Base-by-base conservation (phyloP, 2,888 invertebrate genomes). In the Euspilapteryx auroguttella region DNA sequence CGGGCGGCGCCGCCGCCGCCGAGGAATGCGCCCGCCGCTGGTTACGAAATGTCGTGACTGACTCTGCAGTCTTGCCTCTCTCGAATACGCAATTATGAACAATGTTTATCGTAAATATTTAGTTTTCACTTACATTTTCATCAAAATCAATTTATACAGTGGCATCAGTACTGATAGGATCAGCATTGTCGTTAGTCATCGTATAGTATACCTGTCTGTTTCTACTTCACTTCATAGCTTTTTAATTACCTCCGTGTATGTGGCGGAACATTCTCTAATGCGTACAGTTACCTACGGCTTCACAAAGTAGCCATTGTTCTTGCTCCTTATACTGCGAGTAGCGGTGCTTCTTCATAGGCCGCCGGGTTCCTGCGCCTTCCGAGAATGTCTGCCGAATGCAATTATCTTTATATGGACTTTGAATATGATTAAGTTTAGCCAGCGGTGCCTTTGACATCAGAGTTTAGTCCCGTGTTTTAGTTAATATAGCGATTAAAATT, bases 1-100 rank as follows among this genome's bases (percentile, higher is more conserved):
- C 40, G 52, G 35, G 22, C 32, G 24, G 30, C 17, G 25, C 28
- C 27, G 40, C 40, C 42, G 47, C 42, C 47, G 49, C 57, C 44
- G 45, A 53, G 71, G 75, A 69, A 75, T 71, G 71, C 41, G 55
- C 55, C 58, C 58, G 66, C 59, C 54, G 17, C n/a, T n/a, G 52
- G 61, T 73, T 69, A 64, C 69, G 66, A 71, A 73, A 75, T 58
- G 46, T 55, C 59, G 49, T 58, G 62, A 30, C 31, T 30, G 30
- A 55, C 62, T 63, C 47, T 41, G 46, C 57, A 53, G 61, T 41
- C 51, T 47, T 47, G 49, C 42, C 40, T 52, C 50, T 54, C 42
- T 47, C 43, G 47, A 56, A 56, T 54, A 53, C 47, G 53, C 47
- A 55, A 56, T 54, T 45, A 47, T 45, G n/a, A n/a, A n/a, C n/a